Percentiles rank a stretch among this genome's conserved stretches.
These are phyloP conservation scores for Hyalella azteca DNA, from an alignment of 2,888 invertebrate species.

Conservation along the genomic window DNA sequence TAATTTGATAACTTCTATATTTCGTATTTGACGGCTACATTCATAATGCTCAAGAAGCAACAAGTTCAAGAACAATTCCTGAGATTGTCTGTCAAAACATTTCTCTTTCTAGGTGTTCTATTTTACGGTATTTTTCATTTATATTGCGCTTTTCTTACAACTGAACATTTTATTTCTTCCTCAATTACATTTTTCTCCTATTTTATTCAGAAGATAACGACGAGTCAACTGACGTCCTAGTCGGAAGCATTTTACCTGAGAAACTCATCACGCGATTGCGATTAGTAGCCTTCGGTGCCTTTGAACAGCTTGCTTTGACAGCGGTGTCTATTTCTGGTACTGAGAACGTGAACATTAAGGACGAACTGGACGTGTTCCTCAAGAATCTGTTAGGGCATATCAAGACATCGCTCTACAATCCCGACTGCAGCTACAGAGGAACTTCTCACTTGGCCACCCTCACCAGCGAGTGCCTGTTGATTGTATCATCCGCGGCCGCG, in stretches of 20 bases:
- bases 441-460: not conserved
- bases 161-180: too few relatives aligned
- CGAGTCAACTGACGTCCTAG: not conserved
- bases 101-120: too few relatives aligned
- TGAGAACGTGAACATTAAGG: too few relatives aligned
- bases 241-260: not conserved
- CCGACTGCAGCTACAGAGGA: not conserved
- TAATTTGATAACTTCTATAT: too few relatives aligned
- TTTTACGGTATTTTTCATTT: too few relatives aligned
- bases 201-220: too few relatives aligned
- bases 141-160: too few relatives aligned
- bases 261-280: not conserved
- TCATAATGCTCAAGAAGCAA: too few relatives aligned
- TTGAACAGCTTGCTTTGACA: not conserved
- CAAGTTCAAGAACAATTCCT: too few relatives aligned
- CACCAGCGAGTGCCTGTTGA: conserved; percentile 7
- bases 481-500: not conserved
- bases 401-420: not conserved
- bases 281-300: not conserved
- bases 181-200: too few relatives aligned
- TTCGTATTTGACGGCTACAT: too few relatives aligned
- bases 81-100: too few relatives aligned
- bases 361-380: not conserved
- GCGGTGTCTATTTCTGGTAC: not conserved
- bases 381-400: not conserved